Base-by-base conservation (phyloP, 2,797 vertebrate species). In the Orestias chungarensis region DNA sequence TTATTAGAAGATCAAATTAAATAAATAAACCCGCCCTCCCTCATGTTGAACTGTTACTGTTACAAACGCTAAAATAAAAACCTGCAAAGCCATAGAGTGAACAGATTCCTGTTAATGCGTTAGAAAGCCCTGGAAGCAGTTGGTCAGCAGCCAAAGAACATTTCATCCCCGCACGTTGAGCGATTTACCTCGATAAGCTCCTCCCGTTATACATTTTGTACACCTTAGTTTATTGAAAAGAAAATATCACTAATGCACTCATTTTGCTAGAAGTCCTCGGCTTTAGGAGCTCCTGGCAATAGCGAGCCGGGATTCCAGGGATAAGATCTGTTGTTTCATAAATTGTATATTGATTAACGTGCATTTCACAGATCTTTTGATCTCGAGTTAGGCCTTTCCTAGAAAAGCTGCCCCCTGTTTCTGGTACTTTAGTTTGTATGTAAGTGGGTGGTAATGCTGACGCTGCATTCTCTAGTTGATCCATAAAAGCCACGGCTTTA, bases 61-160 rank as follows among this genome's bases (percentile, higher is more conserved):
- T 40, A 40, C 12, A 50, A 68, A 25, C 7, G 12, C 25, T 69
- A 74, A 74, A 84, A 71, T 67, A 83, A 83, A 76, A 62, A 71
- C 78, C 79, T 78, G 33, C 33, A 40, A n/a, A 46, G 66, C 46
- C 64, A n/a, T n/a, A n/a, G n/a, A 71, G 52, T 66, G 70, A 68
- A 66, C 68, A 14, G 70, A 23, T 46, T 65, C 47, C 75, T 80
- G 68, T 68, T 71, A 71, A 80, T 67, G 69, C 46, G 23, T 67
- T 76, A 50, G 52, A 71, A 68, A 79, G 69, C 61, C 68, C 40
- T 4, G 35, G 74, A 70, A 71, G 14, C 61, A 68, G 38, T 64
- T 85, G 82, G 70, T 74, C 72, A 43, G 52, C 27, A 25, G 86
- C 85, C 83, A 89, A 82, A 68, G 35, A 79, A 79, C 87, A 65